Evolutionary conservation across 2,797 vertebrate genomes (phyloP).

Genomic region (Vultur gryphus): DNA sequence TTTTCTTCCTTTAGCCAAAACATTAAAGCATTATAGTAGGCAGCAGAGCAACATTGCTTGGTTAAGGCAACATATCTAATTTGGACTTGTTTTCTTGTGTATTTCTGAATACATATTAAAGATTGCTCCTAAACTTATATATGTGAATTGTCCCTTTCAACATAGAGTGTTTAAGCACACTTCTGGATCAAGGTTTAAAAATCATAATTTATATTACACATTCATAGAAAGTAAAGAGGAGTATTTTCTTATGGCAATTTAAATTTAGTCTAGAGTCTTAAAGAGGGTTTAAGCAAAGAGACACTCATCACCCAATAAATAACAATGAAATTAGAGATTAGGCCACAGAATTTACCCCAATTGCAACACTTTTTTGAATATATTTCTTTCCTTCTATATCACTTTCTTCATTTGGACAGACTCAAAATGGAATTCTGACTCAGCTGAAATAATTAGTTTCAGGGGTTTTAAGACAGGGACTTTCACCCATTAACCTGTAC

Average conservation of each 20-base stretch:
- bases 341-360: not conserved
- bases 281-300: not conserved
- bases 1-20: not conserved
- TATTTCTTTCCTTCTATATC: not conserved
- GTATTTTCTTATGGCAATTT: not conserved
- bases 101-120: not conserved
- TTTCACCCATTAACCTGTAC: not conserved
- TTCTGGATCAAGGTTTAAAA: not conserved
- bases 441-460: not conserved
- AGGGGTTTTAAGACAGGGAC: not conserved
- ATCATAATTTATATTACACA: not conserved
- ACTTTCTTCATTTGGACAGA: not conserved
- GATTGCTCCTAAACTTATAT: not conserved
- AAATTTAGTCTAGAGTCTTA: not conserved
- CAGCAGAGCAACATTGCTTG: not conserved
- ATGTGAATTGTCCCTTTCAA: not conserved
- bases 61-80: not conserved
- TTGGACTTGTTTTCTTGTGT: not conserved
- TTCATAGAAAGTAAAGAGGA: not conserved
- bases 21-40: not conserved
- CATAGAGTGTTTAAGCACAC: not conserved
- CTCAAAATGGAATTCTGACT: not conserved
- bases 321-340: not conserved
- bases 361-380: not conserved
- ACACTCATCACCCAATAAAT: not conserved